phyloP scores from a whole-genome alignment of 2,113 vertebrate species.

The Rafetus swinhoei region DNA sequence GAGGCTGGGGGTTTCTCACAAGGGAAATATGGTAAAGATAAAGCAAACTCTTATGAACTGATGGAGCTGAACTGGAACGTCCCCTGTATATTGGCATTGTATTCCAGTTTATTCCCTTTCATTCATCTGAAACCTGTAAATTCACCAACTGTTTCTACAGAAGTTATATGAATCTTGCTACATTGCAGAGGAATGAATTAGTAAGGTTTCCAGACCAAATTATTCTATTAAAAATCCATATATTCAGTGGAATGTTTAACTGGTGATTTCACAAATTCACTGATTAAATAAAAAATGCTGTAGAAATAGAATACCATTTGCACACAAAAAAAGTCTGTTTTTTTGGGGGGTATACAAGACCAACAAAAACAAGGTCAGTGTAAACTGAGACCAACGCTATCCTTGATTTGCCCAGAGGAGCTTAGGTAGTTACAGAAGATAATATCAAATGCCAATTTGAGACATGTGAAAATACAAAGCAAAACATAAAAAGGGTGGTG shows the following conservation, averaged over 20 bases:
- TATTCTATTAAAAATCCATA: not conserved
- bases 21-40: not conserved
- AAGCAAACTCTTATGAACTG: not conserved
- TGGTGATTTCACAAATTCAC: rapidly evolving
- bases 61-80: not conserved
- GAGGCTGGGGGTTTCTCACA: not conserved
- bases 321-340: not conserved
- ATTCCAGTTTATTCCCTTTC: not conserved
- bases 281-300: not conserved
- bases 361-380: not conserved
- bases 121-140: not conserved
- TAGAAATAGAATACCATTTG: not conserved
- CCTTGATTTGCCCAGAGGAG: not conserved
- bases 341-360: not conserved
- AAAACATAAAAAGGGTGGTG: not conserved
- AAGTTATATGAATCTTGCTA: not conserved
- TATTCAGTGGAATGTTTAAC: not conserved
- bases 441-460: not conserved
- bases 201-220: not conserved
- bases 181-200: not conserved
- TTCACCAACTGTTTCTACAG: not conserved
- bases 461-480: not conserved
- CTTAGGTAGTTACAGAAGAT: not conserved
- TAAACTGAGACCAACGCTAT: not conserved
- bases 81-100: not conserved